Evolutionary conservation across 1,140 invertebrate species (phyloP), one percentile per base, ranked within the genome.

Genomic region (Polypedilum pembai): DNA sequence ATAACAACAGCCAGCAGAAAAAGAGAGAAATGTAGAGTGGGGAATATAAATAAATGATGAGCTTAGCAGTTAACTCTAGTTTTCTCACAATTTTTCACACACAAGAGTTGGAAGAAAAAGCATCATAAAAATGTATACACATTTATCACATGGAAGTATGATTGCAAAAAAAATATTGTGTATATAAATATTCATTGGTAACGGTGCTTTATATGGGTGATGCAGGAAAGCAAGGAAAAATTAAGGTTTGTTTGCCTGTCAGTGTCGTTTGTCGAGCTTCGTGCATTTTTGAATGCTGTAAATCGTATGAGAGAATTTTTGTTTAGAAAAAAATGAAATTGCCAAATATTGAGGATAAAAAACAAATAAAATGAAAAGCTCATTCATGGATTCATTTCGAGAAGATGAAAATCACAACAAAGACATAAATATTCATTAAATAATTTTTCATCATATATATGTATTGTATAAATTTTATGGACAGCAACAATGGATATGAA

Each of bases 151-250:
- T 56, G 45, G 45, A 56, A 56, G 45, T 56, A 56, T 56, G 45
- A 56, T 56, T 56, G 45, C 45, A 56, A 56, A 56, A 56, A n/a
- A 56, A n/a, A 56, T 56, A 56, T 56, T n/a, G 45, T 56, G 45
- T 56, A 56, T 56, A 56, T 56, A 56, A 56, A 56, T 56, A 56
- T 56, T 56, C 8, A 56, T 56, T 56, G 45, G 12, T 56, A n/a
- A 45, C 8, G 8, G 8, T 45, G 40, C 40, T 41, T n/a, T n/a
- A 33, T 33, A 33, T 33, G 24, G 24, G 24, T 33, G 24, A 33
- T 33, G 24, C 24, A 33, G 24, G 24, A 33, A 33, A 33, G 24
- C 24, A 33, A n/a, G 24, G 24, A 33, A 33, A 33, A 33, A 33
- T 33, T 33, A 33, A 3, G 24, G 24, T 33, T 33, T 33, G 24